phyloP scores from a whole-genome alignment of 2,797 vertebrate species.

The Girardinus metallicus region DNA sequence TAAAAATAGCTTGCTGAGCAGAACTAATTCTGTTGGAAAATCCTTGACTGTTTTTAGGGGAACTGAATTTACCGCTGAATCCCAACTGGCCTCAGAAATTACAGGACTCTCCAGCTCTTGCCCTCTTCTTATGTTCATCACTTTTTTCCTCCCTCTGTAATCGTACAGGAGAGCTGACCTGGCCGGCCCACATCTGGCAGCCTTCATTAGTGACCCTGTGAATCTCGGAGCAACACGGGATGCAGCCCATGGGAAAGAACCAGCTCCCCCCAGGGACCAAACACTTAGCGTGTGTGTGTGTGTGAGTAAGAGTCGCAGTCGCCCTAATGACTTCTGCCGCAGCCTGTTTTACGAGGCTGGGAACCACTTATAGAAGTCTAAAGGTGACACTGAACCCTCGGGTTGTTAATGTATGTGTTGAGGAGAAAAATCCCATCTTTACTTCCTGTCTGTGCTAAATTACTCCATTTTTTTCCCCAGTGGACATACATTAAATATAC shows the following conservation, averaged over 20 bases:
- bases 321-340: conserved; percentile 76
- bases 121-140: conserved; percentile 57
- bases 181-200: conserved; percentile 81
- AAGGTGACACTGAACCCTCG: conserved; percentile 55
- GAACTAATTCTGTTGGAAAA: conserved; percentile 49
- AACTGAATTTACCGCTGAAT: conserved; percentile 54
- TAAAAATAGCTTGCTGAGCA: conserved; percentile 51
- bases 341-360: conserved; percentile 68
- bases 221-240: conserved; percentile 74
- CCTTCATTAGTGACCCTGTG: conserved; percentile 79
- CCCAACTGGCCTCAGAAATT: conserved; percentile 65
- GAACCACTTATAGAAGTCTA: conserved; percentile 63
- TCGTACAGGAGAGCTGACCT: conserved; percentile 75
- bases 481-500: no score
- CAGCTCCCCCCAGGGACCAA: conserved; percentile 48
- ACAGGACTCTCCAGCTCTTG: conserved; percentile 62
- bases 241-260: conserved; percentile 77
- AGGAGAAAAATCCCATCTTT: conserved; percentile 8
- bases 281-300: conserved; percentile 32
- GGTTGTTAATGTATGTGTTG: conserved; percentile 32
- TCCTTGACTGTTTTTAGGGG: conserved; percentile 66
- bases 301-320: conserved; percentile 38
- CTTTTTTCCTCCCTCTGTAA: conserved; percentile 74
- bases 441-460: background rate
- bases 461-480: background rate